A percentile compares a stretch with the other conserved stretches of the same genome.
Evolutionary conservation across 2,888 invertebrate genomes (phyloP).

Genomic region (Papilio elwesi): DNA sequence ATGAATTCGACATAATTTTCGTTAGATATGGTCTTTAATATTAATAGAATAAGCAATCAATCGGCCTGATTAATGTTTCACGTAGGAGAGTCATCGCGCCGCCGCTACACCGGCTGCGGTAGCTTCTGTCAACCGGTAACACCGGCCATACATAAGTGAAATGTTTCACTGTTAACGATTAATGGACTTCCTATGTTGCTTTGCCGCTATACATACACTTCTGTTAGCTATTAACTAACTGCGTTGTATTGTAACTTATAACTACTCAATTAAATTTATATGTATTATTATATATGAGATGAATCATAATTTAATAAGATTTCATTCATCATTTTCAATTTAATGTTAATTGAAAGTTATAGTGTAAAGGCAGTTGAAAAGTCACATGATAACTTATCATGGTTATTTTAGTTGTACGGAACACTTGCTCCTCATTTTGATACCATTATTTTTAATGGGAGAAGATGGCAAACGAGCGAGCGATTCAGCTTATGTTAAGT

Average conservation of each 20-base stretch:
- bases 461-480: no score
- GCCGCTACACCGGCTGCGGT: constrained; percentile 2
- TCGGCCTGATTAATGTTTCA: background rate
- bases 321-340: no score
- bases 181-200: background rate
- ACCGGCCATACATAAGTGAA: constrained; percentile 15
- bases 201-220: background rate
- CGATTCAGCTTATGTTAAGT: no score
- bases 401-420: no score
- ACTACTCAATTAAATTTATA: background rate
- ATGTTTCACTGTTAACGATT: constrained; percentile 1
- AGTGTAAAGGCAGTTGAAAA: no score
- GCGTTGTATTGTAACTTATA: background rate
- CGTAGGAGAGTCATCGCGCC: background rate
- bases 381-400: no score
- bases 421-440: no score
- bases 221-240: background rate
- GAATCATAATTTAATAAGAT: no score
- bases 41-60: constrained; percentile 9
- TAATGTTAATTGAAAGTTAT: no score
- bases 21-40: background rate
- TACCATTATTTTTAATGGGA: no score
- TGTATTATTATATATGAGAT: no score
- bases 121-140: constrained; percentile 20
- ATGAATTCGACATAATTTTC: background rate